Evolutionary conservation across 2,797 vertebrate genomes (phyloP).

Genomic region (Forpus xanthops): DNA sequence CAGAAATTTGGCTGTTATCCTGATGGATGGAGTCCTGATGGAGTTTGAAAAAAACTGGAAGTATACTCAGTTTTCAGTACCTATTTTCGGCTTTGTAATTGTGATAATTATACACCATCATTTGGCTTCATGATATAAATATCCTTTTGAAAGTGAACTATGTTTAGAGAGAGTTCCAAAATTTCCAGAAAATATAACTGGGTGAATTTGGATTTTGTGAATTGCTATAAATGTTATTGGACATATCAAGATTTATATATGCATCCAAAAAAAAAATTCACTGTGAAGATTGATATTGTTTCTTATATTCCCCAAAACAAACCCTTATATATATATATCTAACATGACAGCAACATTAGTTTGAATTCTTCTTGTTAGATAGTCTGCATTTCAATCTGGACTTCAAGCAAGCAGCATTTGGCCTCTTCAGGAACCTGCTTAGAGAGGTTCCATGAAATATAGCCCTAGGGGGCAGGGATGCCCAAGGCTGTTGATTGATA

Average conservation of each 20-base stretch:
- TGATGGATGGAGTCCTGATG: background rate
- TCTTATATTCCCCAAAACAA: background rate
- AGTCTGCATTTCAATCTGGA: background rate
- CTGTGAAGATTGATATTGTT: background rate
- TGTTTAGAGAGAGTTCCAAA: background rate
- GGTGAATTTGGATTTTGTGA: background rate
- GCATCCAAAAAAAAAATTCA: background rate
- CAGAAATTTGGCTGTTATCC: background rate
- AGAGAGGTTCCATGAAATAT: background rate
- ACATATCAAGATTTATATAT: background rate
- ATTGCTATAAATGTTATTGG: background rate
- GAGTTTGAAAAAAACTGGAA: conserved; percentile 15
- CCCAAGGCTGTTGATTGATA: too few relatives aligned
- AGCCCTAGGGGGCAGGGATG: too few relatives aligned
- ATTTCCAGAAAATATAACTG: background rate
- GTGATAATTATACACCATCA: conserved; percentile 14
- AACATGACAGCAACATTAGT: background rate
- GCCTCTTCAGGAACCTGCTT: background rate
- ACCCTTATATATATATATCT: background rate
- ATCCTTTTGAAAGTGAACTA: conserved; percentile 9
- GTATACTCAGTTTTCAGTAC: background rate
- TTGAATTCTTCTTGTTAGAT: background rate
- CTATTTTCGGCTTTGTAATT: conserved; percentile 39
- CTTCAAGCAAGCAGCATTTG: background rate
- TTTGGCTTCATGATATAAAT: conserved; percentile 43